These are phyloP conservation scores for Drosophila lowei DNA, from an alignment of 1,140 invertebrate genomes.

Conservation along the genomic window DNA sequence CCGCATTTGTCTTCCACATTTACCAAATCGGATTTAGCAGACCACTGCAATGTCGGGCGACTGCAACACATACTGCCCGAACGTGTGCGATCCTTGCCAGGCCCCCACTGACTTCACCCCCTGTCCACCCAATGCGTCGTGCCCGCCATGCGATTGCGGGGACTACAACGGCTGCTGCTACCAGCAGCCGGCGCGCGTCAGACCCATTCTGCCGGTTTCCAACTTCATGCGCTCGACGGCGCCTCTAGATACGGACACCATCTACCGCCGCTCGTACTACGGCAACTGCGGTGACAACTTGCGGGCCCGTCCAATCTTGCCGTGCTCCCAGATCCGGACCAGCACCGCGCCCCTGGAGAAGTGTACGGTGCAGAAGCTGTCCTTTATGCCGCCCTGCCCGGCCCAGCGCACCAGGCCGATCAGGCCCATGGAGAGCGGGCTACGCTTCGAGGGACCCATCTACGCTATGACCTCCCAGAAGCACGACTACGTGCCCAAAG, in stretches of 20 bases:
- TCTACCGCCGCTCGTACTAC: slow-evolving; percentile 85
- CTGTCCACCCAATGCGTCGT: slow-evolving; percentile 53
- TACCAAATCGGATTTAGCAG: background rate
- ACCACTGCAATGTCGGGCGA: slow-evolving; percentile 47
- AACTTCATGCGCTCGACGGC: slow-evolving; percentile 84
- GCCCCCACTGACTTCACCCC: slow-evolving; percentile 60
- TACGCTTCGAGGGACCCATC: slow-evolving; percentile 86
- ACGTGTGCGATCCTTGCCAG: slow-evolving; percentile 50
- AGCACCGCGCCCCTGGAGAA: slow-evolving; percentile 83
- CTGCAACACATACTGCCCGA: slow-evolving; percentile 45
- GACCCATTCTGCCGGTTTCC: slow-evolving; percentile 85
- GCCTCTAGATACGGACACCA: slow-evolving; percentile 85
- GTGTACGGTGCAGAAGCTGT: slow-evolving; percentile 84
- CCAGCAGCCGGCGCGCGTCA: slow-evolving; percentile 84
- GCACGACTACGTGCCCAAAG: slow-evolving; percentile 89
- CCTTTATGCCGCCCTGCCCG: slow-evolving; percentile 84
- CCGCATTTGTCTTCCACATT: too few relatives aligned
- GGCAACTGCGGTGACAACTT: slow-evolving; percentile 61
- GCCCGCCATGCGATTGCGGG: slow-evolving; percentile 70
- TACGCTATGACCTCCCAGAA: slow-evolving; percentile 89
- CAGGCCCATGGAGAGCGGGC: slow-evolving; percentile 57
- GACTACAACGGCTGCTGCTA: slow-evolving; percentile 84
- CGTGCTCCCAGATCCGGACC: slow-evolving; percentile 69
- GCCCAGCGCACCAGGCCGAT: slow-evolving; percentile 80
- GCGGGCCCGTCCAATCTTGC: slow-evolving; percentile 77